Evolutionary conservation across 2,797 vertebrate genomes (phyloP), one percentile per base, ranked within the genome.

Genomic region (Pygocentrus nattereri): DNA sequence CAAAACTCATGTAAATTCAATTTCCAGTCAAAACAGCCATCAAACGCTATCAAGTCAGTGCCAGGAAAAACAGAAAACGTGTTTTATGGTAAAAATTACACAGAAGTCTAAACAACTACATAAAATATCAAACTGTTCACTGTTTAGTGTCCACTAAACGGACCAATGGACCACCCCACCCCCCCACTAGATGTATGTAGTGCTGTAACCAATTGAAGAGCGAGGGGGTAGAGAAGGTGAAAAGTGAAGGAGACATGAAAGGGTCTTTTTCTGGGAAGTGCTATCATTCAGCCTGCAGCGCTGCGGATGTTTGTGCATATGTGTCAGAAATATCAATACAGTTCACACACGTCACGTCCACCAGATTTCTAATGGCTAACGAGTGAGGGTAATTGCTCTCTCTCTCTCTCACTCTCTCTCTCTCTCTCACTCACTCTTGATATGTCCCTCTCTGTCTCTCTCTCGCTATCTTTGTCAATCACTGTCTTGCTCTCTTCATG

Each of bases 271-370:
- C 64, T 30, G 47, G 78, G 49, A 74, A 78, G 70, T 69, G 47
- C 54, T 71, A 80, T 80, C 72, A 52, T 72, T 80, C 56, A 70
- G 54, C 38, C 52, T 75, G 56, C 77, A 79, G 71, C 27, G 72
- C 34, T 68, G 70, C 34, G 61, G 34, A 68, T 49, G 19, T 49
- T 15, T 13, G 16, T 71, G 70, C 41, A 10, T 31, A 23, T 74
- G 61, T 74, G 76, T 47, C 1, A 38, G 30, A 76, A 47, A 47
- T 21, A 64, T 50, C 68, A 50, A 38, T 70, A 49, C 41, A 44
- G 41, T 19, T 50, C n/a, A 49, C 1, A 7, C 41, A 25, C 38
- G 44, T 69, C 44, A 69, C 30, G 69, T 47, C n/a, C 38, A 23
- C n/a, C n/a, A 69, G 38, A 47, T n/a, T 23, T 25, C 41, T 69